Evolutionary conservation across 2,888 invertebrate genomes (phyloP).

Genomic region (Clostera curtula): DNA sequence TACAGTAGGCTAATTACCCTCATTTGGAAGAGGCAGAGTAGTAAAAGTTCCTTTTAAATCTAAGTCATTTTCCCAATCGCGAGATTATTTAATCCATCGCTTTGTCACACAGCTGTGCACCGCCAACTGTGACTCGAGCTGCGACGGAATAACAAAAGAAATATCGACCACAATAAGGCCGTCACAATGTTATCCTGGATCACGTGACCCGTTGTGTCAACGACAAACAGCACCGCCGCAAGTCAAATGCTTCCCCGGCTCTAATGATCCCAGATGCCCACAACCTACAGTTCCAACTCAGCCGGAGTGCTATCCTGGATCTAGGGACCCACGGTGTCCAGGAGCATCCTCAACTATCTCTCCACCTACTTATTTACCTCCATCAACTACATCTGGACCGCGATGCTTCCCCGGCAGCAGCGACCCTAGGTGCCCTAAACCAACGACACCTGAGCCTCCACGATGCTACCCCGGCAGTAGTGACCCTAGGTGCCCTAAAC

Average conservation of each 20-base stretch:
- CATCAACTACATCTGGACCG: conserved; percentile 24
- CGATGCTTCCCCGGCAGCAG: conserved; percentile 28
- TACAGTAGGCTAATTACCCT: too few species aligned
- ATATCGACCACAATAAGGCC: conserved; percentile 45
- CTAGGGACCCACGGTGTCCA: conserved; percentile 27
- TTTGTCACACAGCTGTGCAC: conserved; percentile 49
- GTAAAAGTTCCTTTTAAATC: too few species aligned
- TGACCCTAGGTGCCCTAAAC: conserved; percentile 24
- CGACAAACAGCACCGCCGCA: conserved; percentile 31
- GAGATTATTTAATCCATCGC: not conserved
- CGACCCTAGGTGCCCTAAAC: conserved; percentile 35
- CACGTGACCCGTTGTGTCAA: conserved; percentile 44
- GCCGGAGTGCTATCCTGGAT: conserved; percentile 19
- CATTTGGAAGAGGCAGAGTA: too few species aligned
- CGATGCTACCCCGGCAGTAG: conserved; percentile 27
- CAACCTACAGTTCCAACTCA: conserved; percentile 19
- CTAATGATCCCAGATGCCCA: conserved; percentile 25
- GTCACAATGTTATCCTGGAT: conserved; percentile 44
- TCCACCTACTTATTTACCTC: conserved; percentile 25
- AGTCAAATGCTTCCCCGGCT: conserved; percentile 37
- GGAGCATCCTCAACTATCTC: conserved; percentile 24
- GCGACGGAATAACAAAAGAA: conserved; percentile 41
- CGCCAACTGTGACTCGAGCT: conserved; percentile 52
- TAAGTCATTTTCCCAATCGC: not conserved
- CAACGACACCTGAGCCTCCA: conserved; percentile 21